phyloP scores from a whole-genome alignment of 2,113 vertebrate species.

The Mastomys natalensis region DNA sequence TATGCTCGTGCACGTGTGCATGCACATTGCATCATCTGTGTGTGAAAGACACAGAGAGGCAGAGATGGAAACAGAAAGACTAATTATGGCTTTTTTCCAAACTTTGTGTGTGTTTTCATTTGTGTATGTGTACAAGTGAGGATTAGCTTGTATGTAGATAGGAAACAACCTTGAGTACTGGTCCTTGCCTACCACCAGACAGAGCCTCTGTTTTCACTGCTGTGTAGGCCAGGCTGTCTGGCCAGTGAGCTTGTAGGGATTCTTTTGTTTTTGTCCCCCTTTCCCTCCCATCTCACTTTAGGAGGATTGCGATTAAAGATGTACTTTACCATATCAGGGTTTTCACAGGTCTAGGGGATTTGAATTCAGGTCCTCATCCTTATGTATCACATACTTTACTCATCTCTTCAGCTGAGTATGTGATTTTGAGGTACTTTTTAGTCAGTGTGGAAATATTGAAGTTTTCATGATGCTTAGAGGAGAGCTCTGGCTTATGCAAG shows the following conservation, averaged over 20 bases:
- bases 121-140: not conserved
- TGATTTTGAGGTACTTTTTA: not conserved
- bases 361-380: not conserved
- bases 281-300: not conserved
- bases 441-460: constrained; percentile 28
- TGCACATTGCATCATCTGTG: not conserved
- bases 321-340: too few relatives aligned
- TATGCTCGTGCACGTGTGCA: not conserved
- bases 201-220: not conserved
- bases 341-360: not conserved
- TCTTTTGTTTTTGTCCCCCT: not conserved
- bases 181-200: not conserved
- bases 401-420: too few relatives aligned
- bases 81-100: not conserved
- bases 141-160: not conserved
- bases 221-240: not conserved
- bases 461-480: not conserved
- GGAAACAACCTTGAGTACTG: not conserved
- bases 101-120: not conserved
- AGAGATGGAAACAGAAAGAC: not conserved
- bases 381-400: not conserved
- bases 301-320: not conserved
- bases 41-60: not conserved
- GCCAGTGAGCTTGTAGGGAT: not conserved
- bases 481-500: constrained; percentile 1